phyloP scores from a whole-genome alignment of 2,888 invertebrate species.

The Emmelina monodactyla region DNA sequence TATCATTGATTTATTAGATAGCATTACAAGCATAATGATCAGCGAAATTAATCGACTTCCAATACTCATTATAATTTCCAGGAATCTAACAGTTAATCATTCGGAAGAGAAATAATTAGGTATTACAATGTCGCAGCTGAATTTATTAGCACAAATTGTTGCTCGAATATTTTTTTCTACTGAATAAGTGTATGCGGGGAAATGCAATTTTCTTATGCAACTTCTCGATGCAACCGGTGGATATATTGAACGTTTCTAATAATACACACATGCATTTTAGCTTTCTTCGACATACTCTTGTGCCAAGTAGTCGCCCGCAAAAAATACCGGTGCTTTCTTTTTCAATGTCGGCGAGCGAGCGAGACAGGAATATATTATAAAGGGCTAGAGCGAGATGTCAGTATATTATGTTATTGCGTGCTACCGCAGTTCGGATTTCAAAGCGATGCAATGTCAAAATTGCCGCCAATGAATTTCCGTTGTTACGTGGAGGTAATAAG shows the following conservation, averaged over 20 bases:
- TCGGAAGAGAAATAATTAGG: neutral
- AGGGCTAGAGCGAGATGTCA: conserved; percentile 31
- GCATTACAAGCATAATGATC: neutral
- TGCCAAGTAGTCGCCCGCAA: conserved; percentile 43
- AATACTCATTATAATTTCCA: neutral
- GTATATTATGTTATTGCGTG: conserved; percentile 36
- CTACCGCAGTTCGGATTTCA: conserved; percentile 31
- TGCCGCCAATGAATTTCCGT: conserved; percentile 37
- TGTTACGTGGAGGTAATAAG: conserved; percentile 31
- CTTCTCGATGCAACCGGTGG: conserved; percentile 47
- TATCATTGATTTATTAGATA: neutral
- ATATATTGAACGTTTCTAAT: conserved; percentile 56
- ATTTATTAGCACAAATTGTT: conserved; percentile 9
- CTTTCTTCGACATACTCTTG: conserved; percentile 62
- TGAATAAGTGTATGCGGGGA: conserved; percentile 24
- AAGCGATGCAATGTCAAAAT: conserved; percentile 31
- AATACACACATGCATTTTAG: conserved; percentile 57
- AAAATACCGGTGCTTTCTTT: conserved; percentile 61
- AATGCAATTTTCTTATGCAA: conserved; percentile 64
- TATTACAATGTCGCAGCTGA: conserved; percentile 1
- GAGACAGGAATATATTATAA: conserved; percentile 25
- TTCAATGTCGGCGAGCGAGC: conserved; percentile 48
- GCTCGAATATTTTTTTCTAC: conserved; percentile 18
- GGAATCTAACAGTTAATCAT: neutral
- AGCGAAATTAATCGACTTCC: neutral